Evolutionary conservation across 1,140 invertebrate genomes (phyloP).

Genomic region (Laupala kohalensis): DNA sequence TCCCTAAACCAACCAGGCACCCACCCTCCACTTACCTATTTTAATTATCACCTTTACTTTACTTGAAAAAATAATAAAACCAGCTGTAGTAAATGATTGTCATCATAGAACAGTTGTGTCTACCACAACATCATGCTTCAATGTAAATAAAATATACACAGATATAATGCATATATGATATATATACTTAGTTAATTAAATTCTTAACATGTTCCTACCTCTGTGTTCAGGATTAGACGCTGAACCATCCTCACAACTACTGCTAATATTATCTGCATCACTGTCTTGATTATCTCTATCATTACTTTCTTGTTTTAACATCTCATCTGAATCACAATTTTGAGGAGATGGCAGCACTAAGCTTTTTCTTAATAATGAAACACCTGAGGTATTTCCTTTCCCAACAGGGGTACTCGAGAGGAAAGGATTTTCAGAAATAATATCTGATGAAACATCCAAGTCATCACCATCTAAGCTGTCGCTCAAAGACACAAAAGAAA

Average conservation of each 20-base stretch:
- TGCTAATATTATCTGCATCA: not conserved
- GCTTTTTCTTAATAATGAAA: not conserved
- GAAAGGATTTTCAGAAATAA: not conserved
- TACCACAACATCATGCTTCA: too few species aligned
- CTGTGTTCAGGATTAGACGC: not conserved
- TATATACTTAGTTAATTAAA: too few species aligned
- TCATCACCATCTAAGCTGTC: not conserved
- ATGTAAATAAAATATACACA: too few species aligned
- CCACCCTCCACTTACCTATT: too few species aligned
- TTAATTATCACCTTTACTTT: too few species aligned
- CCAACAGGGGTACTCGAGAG: not conserved
- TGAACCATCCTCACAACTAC: not conserved
- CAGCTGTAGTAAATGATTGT: too few species aligned
- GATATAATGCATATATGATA: too few species aligned
- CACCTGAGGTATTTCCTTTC: not conserved
- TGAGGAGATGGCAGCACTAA: not conserved
- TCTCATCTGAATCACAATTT: not conserved
- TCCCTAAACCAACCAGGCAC: too few species aligned
- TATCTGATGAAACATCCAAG: constrained; percentile 1
- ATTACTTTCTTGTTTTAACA: not conserved
- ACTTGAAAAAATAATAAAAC: too few species aligned
- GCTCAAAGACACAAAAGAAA: constrained; percentile 7
- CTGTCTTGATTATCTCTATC: not conserved
- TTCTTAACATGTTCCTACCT: too few species aligned
- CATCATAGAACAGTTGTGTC: too few species aligned